A percentile compares a stretch with the other conserved stretches of the same genome.
Conservation (phyloP, 2,888 invertebrate species). For the Monochamus alternatus region DNA sequence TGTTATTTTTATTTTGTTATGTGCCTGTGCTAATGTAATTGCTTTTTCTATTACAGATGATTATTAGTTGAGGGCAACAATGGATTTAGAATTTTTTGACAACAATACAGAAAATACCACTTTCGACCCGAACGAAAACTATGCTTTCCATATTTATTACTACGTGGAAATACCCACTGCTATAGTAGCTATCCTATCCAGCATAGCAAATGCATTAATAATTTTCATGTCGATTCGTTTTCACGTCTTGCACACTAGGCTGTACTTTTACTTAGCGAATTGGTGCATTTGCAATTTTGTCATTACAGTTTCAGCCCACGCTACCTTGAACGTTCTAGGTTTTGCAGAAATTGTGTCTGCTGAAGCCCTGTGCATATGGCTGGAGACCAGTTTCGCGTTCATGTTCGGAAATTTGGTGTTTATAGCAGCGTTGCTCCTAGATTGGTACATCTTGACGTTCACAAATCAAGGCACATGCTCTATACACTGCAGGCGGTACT, state of each 20-base stretch:
- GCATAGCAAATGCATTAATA: constrained; percentile 28
- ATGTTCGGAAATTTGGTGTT: constrained; percentile 33
- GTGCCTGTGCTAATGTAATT: too few species aligned
- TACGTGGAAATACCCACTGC: constrained; percentile 7
- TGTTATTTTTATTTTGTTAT: too few species aligned
- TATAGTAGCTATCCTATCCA: constrained; percentile 16
- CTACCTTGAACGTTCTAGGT: constrained; percentile 13
- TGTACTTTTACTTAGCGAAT: constrained; percentile 34
- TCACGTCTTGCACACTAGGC: constrained; percentile 29
- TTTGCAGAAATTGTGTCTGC: background rate
- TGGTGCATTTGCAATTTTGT: constrained; percentile 36
- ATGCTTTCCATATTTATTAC: background rate
- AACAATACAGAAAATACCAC: constrained; percentile 20
- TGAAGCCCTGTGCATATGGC: constrained; percentile 19
- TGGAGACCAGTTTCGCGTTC: constrained; percentile 9
- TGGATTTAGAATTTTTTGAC: constrained; percentile 25
- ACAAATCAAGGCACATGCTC: constrained; percentile 7
- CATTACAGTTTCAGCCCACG: constrained; percentile 18
- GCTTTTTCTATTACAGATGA: background rate
- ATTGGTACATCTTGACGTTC: constrained; percentile 36
- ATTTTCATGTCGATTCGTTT: constrained; percentile 30
- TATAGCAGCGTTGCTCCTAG: constrained; percentile 17
- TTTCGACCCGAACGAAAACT: constrained; percentile 4
- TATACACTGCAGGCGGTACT: constrained; percentile 21
- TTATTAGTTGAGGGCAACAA: background rate